Evolutionary conservation across 1,140 invertebrate genomes (phyloP), one percentile per base, ranked within the genome.

Genomic region (Stegodyphus mimosarum): DNA sequence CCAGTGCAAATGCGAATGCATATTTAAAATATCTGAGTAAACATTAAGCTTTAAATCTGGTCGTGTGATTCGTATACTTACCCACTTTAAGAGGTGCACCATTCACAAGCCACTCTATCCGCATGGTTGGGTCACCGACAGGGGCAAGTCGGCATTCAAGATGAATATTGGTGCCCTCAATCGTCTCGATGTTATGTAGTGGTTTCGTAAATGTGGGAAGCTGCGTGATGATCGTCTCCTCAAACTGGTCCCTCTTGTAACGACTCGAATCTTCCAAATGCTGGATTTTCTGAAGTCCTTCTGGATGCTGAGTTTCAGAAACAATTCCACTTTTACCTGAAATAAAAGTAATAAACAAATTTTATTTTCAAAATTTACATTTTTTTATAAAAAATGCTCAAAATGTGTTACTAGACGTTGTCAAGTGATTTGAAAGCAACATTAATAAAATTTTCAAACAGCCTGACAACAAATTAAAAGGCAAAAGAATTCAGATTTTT

Each of bases 41-140:
- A 33, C 33, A 33, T 33, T 33, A 33, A 33, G 33, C 33, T 33
- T 33, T 33, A 1, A 33, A 33, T 33, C 33, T 5, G 55, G 55
- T 10, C 1, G 1, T 67, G 7, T 1, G 2, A 18, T 18, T 4
- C 2, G 13, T 7, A 7, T 66, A 87, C 87, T 78, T 70, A 90
- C 89, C 90, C 6, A 96, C 94, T 18, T 95, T 89, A n/a, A 92
- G 86, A 55, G 91, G 95, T 87, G 94, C 92, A 67, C 97, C 97
- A 91, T 99, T 98, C 48, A 96, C 95, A 89, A 98, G 96, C 98
- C 98, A 99, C 88, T 99, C 97, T 6, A 99, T 95, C 90, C 93
- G 94, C 96, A 99, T 98, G 7, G 94, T 95, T 0, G 96, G 94
- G 91, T 99, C 98, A 51, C 97, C 97, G 76, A 98, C 95, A 6